Conservation (phyloP, 2,113 vertebrate species). For the Clarias batrachus region DNA sequence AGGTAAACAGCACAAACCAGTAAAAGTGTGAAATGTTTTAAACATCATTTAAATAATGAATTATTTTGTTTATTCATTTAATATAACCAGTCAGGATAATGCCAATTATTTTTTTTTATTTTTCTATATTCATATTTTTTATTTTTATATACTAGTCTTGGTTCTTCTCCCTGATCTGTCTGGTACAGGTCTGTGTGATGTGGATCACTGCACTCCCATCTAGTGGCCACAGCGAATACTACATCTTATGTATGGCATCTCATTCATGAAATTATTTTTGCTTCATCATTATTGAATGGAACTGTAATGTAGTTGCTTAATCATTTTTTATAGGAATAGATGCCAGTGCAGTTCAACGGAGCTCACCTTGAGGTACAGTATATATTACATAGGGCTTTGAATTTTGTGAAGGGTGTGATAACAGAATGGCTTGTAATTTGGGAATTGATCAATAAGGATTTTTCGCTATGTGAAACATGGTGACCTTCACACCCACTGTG, state of each 20-base stretch:
- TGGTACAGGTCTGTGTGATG: conserved; percentile 7
- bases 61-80: neutral
- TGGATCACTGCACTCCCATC: conserved; percentile 61
- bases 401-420: neutral
- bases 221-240: conserved; percentile 52
- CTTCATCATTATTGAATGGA: neutral
- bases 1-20: conserved; percentile 66
- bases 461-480: neutral
- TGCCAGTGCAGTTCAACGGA: neutral
- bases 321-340: neutral
- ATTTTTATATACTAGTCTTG: neutral
- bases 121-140: neutral
- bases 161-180: neutral
- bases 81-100: neutral
- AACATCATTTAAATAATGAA: neutral
- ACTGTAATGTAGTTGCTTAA: neutral
- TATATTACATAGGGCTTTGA: neutral
- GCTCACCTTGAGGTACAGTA: no score
- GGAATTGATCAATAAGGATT: neutral
- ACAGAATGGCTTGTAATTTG: neutral
- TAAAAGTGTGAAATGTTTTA: neutral
- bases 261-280: neutral
- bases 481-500: no score
- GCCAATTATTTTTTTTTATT: neutral
- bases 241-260: neutral